These are phyloP conservation scores for Crypturellus undulatus DNA, from an alignment of 2,113 vertebrate species.

Conservation along the genomic window DNA sequence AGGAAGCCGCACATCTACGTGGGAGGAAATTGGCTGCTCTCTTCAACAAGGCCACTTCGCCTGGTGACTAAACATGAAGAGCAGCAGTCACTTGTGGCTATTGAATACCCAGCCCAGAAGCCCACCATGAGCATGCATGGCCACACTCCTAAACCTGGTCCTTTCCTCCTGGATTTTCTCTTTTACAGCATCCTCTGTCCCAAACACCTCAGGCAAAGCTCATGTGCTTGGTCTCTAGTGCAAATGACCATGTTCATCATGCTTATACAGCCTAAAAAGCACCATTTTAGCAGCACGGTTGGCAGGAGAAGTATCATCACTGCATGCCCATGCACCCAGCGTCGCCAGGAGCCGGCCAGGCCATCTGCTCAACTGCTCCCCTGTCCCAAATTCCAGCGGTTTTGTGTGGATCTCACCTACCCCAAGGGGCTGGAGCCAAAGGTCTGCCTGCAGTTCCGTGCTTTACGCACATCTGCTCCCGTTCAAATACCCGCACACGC, in stretches of 20 bases:
- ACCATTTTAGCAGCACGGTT: background rate
- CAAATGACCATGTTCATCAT: too few species aligned
- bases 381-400: background rate
- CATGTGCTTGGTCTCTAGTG: too few species aligned
- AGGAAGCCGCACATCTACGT: background rate
- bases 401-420: background rate
- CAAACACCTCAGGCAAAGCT: accelerated
- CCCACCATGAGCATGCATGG: background rate
- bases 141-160: background rate
- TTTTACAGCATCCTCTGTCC: background rate
- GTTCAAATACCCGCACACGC: accelerated
- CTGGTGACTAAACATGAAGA: background rate
- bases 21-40: background rate
- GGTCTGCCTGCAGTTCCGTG: background rate
- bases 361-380: background rate
- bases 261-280: background rate
- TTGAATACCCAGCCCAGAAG: background rate
- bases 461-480: background rate
- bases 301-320: background rate
- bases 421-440: background rate
- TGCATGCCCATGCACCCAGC: background rate
- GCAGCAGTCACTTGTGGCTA: background rate
- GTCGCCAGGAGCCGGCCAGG: background rate
- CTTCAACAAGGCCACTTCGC: background rate
- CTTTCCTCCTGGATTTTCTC: background rate